Conservation (phyloP, 1,140 invertebrate species). For the Drosophila guanche region DNA sequence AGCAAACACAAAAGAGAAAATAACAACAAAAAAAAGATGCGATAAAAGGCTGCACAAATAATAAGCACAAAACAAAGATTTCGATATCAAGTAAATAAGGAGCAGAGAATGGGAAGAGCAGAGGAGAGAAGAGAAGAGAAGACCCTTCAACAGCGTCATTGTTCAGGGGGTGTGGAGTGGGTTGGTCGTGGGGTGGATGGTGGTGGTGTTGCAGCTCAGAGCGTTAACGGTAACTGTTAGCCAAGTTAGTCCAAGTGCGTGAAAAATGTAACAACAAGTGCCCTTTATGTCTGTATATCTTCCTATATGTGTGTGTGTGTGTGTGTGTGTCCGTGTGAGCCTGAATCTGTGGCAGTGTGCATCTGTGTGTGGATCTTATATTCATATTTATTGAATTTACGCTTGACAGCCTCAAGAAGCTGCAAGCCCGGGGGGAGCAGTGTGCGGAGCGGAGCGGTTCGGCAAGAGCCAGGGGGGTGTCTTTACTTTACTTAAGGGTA, state of each 20-base stretch:
- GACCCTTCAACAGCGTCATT: slow-evolving; percentile 55
- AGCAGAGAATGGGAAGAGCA: slow-evolving; percentile 18
- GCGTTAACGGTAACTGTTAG: slow-evolving; percentile 54
- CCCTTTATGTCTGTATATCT: not conserved
- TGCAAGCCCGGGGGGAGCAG: slow-evolving; percentile 23
- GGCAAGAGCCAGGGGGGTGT: slow-evolving; percentile 8
- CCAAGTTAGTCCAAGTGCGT: slow-evolving; percentile 79
- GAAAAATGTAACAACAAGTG: slow-evolving; percentile 81
- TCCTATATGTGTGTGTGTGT: not conserved
- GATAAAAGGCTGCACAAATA: slow-evolving; percentile 61
- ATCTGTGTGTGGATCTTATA: slow-evolving; percentile 62
- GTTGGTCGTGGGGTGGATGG: too few species aligned
- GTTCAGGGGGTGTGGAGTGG: slow-evolving; percentile 9
- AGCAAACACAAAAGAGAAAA: slow-evolving; percentile 6
- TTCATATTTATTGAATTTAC: slow-evolving; percentile 83
- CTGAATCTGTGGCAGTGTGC: slow-evolving; percentile 3
- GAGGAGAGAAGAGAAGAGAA: slow-evolving; percentile 3
- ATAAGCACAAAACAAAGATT: slow-evolving; percentile 77
- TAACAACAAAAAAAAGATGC: slow-evolving; percentile 9
- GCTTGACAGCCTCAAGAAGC: slow-evolving; percentile 77
- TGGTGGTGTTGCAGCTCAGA: too few species aligned
- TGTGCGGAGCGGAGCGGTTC: not conserved
- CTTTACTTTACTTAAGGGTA: slow-evolving; percentile 69
- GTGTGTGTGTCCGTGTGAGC: not conserved
- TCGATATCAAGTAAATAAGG: slow-evolving; percentile 69